Base-by-base conservation (phyloP, 2,888 invertebrate genomes). In the Platycnemis pennipes region DNA sequence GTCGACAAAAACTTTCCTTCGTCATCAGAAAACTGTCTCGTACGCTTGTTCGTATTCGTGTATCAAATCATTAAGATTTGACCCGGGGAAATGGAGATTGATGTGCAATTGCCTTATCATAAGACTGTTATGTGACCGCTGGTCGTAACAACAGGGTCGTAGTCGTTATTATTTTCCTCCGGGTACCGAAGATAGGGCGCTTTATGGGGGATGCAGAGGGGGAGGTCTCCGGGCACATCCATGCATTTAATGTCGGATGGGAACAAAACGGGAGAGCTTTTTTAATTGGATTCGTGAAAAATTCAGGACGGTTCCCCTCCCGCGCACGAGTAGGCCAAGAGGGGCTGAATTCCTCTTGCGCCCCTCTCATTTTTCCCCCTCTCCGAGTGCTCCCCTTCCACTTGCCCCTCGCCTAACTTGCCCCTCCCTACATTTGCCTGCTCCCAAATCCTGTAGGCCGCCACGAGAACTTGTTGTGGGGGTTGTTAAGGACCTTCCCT, bases 41-140 rank as follows among this genome's bases (percentile, higher is more conserved):
- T 0, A 11, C 49, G 37, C 37, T 3, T n/a, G n/a, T 8, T 37
- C 22, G 77, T 49, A 77, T 16, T 26, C 63, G 63, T 7, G 63
- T 63, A 63, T 63, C 63, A 26, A 2, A 26, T 63, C 63, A 26
- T 63, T 63, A 63, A 63, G 63, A 26, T 63, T 63, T 63, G 22
- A 63, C 63, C n/a, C n/a, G 4, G 63, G n/a, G 19, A 56, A 63
- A 63, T 63, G 63, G 63, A 63, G 63, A 22, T 56, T 16, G 63
- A 63, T 7, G 26, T 63, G 19, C 63, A 26, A 63, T 63, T 63
- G 26, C n/a, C 63, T 63, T 63, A 63, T 26, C 63, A 26, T 63
- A n/a, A 63, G 63, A 63, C 63, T 63, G 63, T 63, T 63, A 63
- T 63, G 22, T 63, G 63, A 63, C 63, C 63, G n/a, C 26, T 63